phyloP scores from a whole-genome alignment of 2,888 invertebrate genomes.

The Flabesymbios commensalis region DNA sequence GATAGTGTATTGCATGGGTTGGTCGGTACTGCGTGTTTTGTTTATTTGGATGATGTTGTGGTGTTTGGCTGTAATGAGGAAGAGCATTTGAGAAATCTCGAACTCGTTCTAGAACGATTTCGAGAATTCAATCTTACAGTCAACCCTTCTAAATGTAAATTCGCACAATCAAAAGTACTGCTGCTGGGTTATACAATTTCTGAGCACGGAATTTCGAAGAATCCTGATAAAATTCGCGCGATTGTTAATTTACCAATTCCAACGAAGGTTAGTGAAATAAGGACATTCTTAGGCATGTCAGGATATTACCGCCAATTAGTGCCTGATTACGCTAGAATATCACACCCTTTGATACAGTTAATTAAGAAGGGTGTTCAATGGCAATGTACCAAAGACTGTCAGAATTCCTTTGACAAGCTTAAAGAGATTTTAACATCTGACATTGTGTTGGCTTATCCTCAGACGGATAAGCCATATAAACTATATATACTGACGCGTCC shows the following conservation, averaged over 20 bases:
- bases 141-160: conserved; percentile 5
- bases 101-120: background rate
- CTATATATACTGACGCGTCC: conserved; percentile 7
- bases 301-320: too few species aligned
- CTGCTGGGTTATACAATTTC: conserved; percentile 1
- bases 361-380: too few species aligned
- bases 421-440: background rate
- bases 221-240: background rate
- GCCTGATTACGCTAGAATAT: too few species aligned
- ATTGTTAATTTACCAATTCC: background rate
- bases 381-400: background rate
- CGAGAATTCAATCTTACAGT: background rate
- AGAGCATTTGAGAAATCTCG: background rate
- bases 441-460: conserved; percentile 8
- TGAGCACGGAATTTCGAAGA: background rate
- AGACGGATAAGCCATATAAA: background rate
- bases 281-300: conserved; percentile 2
- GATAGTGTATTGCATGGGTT: background rate
- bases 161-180: background rate
- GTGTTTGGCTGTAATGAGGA: background rate
- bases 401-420: background rate
- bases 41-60: conserved; percentile 2
- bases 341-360: too few species aligned
- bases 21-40: background rate
- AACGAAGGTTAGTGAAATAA: background rate